Conservation (phyloP, 2,888 invertebrate genomes). For the Tiliacea citrago region DNA sequence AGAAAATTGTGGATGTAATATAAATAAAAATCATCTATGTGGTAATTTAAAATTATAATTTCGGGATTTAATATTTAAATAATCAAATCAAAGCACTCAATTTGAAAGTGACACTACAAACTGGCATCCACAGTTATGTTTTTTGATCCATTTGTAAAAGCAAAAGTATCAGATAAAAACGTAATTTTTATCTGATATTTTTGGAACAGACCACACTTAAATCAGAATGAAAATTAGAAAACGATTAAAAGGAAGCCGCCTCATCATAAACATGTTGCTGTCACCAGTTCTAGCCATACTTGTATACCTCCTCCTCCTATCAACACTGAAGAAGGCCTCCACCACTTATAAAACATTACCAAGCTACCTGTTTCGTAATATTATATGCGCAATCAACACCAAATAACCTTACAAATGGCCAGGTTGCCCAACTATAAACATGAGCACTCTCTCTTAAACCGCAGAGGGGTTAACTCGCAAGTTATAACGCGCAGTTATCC, state of each 20-base stretch:
- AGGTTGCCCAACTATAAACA: constrained; percentile 29
- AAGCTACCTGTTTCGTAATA: constrained; percentile 6
- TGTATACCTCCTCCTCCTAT: not conserved
- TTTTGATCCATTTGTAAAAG: not conserved
- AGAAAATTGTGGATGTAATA: too few relatives aligned
- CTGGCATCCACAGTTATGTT: not conserved
- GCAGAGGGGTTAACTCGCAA: constrained; percentile 48
- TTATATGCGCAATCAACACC: constrained; percentile 37
- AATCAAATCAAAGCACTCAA: not conserved
- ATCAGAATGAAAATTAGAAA: not conserved
- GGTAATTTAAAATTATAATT: not conserved
- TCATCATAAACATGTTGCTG: not conserved
- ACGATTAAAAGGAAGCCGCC: not conserved
- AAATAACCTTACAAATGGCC: constrained; percentile 37
- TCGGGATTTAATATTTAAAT: not conserved
- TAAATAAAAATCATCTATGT: too few relatives aligned
- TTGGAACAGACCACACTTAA: not conserved
- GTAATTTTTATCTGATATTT: not conserved
- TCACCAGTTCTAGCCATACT: not conserved
- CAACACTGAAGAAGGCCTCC: not conserved
- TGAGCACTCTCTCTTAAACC: constrained; percentile 33
- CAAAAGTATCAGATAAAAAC: too few relatives aligned
- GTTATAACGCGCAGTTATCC: constrained; percentile 47
- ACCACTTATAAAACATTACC: constrained; percentile 4
- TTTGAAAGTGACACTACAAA: not conserved